Evolutionary conservation across 2,888 invertebrate species (phyloP).

Genomic region (Automeris io): DNA sequence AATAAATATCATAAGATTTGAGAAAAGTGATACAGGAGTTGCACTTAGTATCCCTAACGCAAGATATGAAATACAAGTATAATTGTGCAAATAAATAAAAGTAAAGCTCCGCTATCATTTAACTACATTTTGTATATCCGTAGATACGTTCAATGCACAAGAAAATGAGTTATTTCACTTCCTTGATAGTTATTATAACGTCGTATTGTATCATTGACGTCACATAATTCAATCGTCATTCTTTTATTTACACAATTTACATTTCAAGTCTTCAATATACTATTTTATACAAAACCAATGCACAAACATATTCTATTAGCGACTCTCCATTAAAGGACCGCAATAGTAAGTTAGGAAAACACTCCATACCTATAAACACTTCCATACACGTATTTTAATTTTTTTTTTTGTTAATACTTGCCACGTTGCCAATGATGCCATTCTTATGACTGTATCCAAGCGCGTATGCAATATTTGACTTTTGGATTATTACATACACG

Average conservation of each 20-base stretch:
- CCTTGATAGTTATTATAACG: constrained; percentile 7
- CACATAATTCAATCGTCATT: constrained; percentile 7
- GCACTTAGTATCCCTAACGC: no score
- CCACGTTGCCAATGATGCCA: no score
- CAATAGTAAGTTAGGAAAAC: neutral
- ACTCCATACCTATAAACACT: neutral
- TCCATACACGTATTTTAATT: neutral
- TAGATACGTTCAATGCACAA: neutral
- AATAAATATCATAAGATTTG: no score
- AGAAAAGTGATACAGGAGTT: no score
- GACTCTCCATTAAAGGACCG: neutral
- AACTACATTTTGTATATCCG: no score
- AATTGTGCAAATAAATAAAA: no score
- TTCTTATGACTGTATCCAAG: no score
- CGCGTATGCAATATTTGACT: no score
- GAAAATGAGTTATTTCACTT: neutral
- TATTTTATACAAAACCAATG: neutral
- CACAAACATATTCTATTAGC: constrained; percentile 5
- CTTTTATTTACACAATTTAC: constrained; percentile 17
- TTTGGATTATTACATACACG: no score
- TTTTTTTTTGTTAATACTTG: no score
- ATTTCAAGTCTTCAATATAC: constrained; percentile 13
- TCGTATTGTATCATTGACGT: constrained; percentile 18
- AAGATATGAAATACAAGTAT: no score
- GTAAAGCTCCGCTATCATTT: no score